A percentile compares a stretch with the other conserved stretches of the same genome.
Conservation (phyloP, 2,888 invertebrate genomes). For the Trichacis sp. region DNA sequence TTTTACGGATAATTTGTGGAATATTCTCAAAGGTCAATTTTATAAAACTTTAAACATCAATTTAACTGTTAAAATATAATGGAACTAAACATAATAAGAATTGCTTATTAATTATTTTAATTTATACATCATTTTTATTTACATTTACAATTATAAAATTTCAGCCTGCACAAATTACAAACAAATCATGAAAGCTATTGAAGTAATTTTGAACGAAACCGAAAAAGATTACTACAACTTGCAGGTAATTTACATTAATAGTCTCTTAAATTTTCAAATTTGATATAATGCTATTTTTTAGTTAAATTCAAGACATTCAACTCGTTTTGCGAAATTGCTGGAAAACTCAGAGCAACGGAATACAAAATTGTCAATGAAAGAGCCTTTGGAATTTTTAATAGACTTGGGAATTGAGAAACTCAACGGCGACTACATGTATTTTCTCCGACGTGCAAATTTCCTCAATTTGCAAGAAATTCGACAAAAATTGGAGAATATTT, state of each 20-base stretch:
- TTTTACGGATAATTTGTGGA: slow-evolving; percentile 40
- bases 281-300: slow-evolving; percentile 10
- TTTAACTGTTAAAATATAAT: no score
- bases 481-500: slow-evolving; percentile 43
- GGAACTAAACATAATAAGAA: no score
- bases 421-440: slow-evolving; percentile 53
- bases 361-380: slow-evolving; percentile 44
- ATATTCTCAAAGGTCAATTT: slow-evolving; percentile 26
- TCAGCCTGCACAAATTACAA: slow-evolving; percentile 21
- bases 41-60: neutral
- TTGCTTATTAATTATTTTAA: no score
- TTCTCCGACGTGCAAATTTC: slow-evolving; percentile 51
- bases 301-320: slow-evolving; percentile 30
- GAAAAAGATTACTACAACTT: slow-evolving; percentile 2
- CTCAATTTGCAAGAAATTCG: slow-evolving; percentile 46
- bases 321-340: slow-evolving; percentile 23
- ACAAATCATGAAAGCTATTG: slow-evolving; percentile 22
- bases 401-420: slow-evolving; percentile 61
- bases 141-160: no score
- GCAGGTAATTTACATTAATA: no score
- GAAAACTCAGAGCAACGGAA: slow-evolving; percentile 12
- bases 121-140: no score
- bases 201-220: slow-evolving; percentile 21
- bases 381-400: slow-evolving; percentile 56
- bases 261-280: neutral